A percentile compares a stretch with the other conserved stretches of the same genome.
Evolutionary conservation across 2,888 invertebrate species (phyloP).

Genomic region (Argynnis bischoffii): DNA sequence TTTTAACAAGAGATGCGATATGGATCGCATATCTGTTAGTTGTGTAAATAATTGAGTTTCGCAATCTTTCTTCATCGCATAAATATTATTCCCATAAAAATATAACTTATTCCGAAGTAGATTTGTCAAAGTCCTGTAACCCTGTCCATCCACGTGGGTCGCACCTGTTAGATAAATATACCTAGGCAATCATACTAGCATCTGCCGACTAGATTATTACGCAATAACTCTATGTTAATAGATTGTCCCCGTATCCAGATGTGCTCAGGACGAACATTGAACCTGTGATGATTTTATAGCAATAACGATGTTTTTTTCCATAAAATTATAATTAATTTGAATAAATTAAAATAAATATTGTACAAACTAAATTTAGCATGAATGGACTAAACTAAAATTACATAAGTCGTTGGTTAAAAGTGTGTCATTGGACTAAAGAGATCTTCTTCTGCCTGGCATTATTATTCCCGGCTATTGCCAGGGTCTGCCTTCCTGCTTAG

Average conservation of each 20-base stretch:
- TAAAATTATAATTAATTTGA: slow-evolving; percentile 9
- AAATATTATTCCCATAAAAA: slow-evolving; percentile 30
- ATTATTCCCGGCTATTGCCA: too few relatives aligned
- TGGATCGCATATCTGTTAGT: slow-evolving; percentile 23
- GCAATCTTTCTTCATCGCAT: slow-evolving; percentile 28
- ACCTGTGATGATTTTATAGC: slow-evolving; percentile 63
- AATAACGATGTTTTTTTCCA: slow-evolving; percentile 15
- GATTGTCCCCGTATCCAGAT: slow-evolving; percentile 68
- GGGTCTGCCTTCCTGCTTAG: too few relatives aligned
- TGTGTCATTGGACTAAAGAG: too few relatives aligned
- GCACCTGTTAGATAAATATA: slow-evolving; percentile 78
- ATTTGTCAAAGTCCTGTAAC: slow-evolving; percentile 47
- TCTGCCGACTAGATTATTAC: slow-evolving; percentile 75
- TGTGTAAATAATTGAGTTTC: slow-evolving; percentile 21
- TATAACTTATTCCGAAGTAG: slow-evolving; percentile 28
- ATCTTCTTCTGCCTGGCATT: too few relatives aligned
- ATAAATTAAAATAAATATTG: too few relatives aligned
- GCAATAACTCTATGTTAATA: slow-evolving; percentile 71
- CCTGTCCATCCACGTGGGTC: slow-evolving; percentile 66
- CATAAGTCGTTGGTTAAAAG: too few relatives aligned
- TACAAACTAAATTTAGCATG: too few relatives aligned
- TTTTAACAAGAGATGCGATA: slow-evolving; percentile 25
- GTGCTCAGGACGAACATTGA: slow-evolving; percentile 61
- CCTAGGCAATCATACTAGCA: slow-evolving; percentile 72
- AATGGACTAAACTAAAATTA: too few relatives aligned